A percentile compares a stretch with the other conserved stretches of the same genome.
These are phyloP conservation scores for Biston betularia DNA, from an alignment of 2,888 invertebrate genomes.

Conservation along the genomic window DNA sequence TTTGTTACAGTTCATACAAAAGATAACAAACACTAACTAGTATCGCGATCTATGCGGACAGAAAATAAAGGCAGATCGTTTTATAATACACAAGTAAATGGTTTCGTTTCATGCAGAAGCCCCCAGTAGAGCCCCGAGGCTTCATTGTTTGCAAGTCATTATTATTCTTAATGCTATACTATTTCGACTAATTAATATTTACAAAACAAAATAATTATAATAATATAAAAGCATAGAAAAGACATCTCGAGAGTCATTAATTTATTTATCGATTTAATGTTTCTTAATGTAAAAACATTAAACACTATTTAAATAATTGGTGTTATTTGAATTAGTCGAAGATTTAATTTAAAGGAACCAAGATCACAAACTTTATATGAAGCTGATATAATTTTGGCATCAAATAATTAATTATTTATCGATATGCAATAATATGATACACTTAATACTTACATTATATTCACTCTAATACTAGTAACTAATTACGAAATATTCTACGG, in stretches of 20 bases:
- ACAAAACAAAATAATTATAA: constrained; percentile 25
- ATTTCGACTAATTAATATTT: constrained; percentile 25
- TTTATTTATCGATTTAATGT: background rate
- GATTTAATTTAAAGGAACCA: constrained; percentile 30
- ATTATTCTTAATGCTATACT: background rate
- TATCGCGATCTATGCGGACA: constrained; percentile 5
- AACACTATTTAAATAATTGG: constrained; percentile 5
- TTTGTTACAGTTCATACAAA: constrained; percentile 28
- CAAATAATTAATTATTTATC: constrained; percentile 59
- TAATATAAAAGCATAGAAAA: constrained; percentile 14
- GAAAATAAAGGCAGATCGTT: background rate
- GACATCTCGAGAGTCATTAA: background rate
- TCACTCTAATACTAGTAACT: constrained; percentile 16
- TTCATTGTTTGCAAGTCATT: background rate
- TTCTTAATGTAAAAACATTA: background rate
- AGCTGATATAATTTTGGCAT: constrained; percentile 65
- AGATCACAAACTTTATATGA: constrained; percentile 23
- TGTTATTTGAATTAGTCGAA: constrained; percentile 1
- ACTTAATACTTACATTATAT: background rate
- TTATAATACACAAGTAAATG: background rate
- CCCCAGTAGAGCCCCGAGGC: background rate
- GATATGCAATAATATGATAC: constrained; percentile 23
- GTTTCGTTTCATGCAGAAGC: background rate
- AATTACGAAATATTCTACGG: constrained; percentile 6
- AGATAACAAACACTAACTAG: constrained; percentile 17